These are phyloP conservation scores for Myotis lucifugus DNA, from an alignment of 2,113 vertebrate species.

Conservation along the genomic window DNA sequence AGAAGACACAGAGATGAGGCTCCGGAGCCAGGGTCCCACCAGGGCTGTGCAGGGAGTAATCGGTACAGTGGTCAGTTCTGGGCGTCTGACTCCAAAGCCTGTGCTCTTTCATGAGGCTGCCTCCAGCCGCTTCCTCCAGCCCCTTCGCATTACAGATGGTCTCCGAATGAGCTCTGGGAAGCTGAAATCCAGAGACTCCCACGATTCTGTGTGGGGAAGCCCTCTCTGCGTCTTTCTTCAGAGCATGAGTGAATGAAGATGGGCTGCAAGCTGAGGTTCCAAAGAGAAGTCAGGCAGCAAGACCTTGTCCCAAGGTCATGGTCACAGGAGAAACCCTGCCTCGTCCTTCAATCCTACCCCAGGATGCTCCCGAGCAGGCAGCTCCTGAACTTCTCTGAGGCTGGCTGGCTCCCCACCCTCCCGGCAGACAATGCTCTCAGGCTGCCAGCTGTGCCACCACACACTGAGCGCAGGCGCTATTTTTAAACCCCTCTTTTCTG, in stretches of 20 bases:
- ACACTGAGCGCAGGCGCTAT: conserved; percentile 63
- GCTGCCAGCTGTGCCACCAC: conserved; percentile 34
- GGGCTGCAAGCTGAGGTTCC: background rate
- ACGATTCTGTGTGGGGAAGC: fast-evolving
- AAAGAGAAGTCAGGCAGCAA: background rate
- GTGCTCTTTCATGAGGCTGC: background rate
- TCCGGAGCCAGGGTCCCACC: fast-evolving
- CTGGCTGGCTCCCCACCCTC: fast-evolving
- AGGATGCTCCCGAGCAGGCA: background rate
- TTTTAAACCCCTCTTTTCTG: conserved; percentile 72
- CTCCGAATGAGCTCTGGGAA: background rate
- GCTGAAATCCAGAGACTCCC: background rate
- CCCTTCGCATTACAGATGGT: background rate
- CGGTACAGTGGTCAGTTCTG: fast-evolving
- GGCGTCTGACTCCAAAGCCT: background rate
- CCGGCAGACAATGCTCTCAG: background rate
- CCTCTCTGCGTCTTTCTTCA: background rate
- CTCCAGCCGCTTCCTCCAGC: background rate
- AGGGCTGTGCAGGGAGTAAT: fast-evolving
- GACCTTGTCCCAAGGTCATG: background rate
- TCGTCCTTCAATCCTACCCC: background rate
- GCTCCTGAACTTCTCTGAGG: background rate
- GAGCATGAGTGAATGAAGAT: background rate
- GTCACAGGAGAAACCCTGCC: background rate
- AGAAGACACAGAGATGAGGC: no score